Percentiles rank a stretch among this genome's conserved stretches.
Conservation (phyloP, 2,797 vertebrate species). For the Hylomyscus alleni region DNA sequence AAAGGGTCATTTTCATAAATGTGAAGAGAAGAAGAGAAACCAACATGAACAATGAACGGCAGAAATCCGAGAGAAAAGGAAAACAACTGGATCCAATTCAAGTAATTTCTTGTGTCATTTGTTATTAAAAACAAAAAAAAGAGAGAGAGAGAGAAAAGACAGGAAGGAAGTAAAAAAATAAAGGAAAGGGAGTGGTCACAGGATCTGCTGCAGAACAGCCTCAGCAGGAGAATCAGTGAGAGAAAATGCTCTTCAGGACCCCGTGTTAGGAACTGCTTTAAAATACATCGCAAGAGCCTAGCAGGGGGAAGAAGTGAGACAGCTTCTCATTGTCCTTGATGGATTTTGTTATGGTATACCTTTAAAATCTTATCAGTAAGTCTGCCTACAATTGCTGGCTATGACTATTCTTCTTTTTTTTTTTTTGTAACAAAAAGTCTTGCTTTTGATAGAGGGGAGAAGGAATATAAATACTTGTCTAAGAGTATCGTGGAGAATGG, state of each 20-base stretch:
- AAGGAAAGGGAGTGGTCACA: not conserved
- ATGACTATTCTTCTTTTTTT: conserved; percentile 45
- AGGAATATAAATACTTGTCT: conserved; percentile 79
- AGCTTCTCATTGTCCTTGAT: conserved; percentile 50
- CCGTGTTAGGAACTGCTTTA: conserved; percentile 68
- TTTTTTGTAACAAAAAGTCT: conserved; percentile 67
- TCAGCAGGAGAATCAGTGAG: conserved; percentile 64
- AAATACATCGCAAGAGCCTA: conserved; percentile 18
- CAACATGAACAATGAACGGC: conserved; percentile 8
- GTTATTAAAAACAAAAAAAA: not conserved
- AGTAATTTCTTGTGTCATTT: conserved; percentile 65
- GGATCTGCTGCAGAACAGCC: conserved; percentile 27
- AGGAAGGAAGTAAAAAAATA: not conserved
- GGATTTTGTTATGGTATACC: conserved; percentile 24
- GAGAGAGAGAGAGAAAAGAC: not conserved
- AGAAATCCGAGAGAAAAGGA: not conserved
- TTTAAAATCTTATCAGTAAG: conserved; percentile 56
- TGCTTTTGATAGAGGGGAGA: conserved; percentile 73
- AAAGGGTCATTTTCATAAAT: conserved; percentile 48
- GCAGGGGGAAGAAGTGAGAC: conserved; percentile 28
- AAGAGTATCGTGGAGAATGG: conserved; percentile 69
- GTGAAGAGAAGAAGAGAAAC: conserved; percentile 45
- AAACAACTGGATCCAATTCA: not conserved
- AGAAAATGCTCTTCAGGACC: not conserved
- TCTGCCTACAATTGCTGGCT: conserved; percentile 58